Percentiles rank a stretch among this genome's conserved stretches.
These are phyloP conservation scores for Scalopus aquaticus DNA, from an alignment of 2,113 vertebrate species.

Conservation along the genomic window DNA sequence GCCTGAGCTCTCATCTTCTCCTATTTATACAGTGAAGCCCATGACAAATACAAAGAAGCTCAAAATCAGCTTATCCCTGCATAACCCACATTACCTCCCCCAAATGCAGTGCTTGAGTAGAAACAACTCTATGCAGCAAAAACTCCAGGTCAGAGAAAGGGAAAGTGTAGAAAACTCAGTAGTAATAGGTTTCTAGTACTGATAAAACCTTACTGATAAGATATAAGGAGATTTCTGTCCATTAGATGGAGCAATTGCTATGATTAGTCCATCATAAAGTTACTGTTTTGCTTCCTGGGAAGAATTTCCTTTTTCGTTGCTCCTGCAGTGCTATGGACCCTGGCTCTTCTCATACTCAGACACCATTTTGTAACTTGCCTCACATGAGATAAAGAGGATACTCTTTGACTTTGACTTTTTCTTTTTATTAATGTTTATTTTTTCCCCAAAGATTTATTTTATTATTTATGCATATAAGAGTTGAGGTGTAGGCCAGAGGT, in stretches of 20 bases:
- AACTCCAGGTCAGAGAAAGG: not conserved
- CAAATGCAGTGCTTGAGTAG: not conserved
- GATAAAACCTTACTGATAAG: not conserved
- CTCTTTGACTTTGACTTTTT: too few relatives aligned
- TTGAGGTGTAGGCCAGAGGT: too few relatives aligned
- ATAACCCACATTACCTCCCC: not conserved
- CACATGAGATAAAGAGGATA: not conserved
- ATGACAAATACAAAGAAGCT: slow-evolving; percentile 79
- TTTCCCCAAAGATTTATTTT: too few relatives aligned
- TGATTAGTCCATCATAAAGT: not conserved
- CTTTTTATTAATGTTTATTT: too few relatives aligned
- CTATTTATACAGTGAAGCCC: slow-evolving; percentile 89
- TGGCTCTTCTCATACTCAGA: not conserved
- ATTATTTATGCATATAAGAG: too few relatives aligned
- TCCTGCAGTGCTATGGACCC: not conserved
- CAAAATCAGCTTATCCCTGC: not conserved
- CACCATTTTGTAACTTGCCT: not conserved
- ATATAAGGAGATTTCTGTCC: not conserved
- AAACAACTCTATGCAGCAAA: not conserved
- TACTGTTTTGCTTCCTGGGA: not conserved
- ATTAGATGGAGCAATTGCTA: not conserved
- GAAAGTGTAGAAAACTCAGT: not conserved
- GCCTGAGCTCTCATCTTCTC: slow-evolving; percentile 88
- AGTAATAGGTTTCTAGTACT: not conserved
- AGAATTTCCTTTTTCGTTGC: not conserved